These are phyloP conservation scores for Drosophila kanapiae DNA, from an alignment of 1,140 invertebrate species.

Conservation along the genomic window DNA sequence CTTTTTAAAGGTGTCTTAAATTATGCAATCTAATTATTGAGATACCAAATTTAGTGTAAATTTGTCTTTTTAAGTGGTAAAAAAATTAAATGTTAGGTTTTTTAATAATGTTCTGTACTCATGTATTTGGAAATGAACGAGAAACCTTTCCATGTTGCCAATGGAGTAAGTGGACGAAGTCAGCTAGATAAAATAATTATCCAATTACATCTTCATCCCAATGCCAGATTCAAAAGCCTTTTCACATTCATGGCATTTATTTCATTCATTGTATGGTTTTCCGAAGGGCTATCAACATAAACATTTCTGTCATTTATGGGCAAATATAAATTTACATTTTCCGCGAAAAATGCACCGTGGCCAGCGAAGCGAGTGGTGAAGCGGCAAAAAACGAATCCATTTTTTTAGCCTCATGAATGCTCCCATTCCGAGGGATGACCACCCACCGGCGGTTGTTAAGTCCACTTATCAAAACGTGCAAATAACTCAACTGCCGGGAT, in stretches of 20 bases:
- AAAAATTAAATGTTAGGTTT: too few relatives aligned
- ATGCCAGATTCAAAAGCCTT: background rate
- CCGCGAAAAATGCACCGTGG: constrained; percentile 16
- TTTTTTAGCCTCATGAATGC: constrained; percentile 18
- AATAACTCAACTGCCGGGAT: constrained; percentile 71
- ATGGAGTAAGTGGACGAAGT: background rate
- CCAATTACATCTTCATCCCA: constrained; percentile 3
- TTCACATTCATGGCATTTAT: constrained; percentile 16
- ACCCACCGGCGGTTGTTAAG: constrained; percentile 60
- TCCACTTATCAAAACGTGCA: constrained; percentile 83
- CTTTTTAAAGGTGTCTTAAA: too few relatives aligned
- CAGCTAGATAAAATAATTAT: constrained; percentile 1
- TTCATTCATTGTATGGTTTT: constrained; percentile 9
- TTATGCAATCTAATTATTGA: too few relatives aligned
- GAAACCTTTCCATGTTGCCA: background rate
- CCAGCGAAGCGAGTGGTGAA: constrained; percentile 26
- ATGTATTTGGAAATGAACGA: background rate
- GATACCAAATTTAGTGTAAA: too few relatives aligned
- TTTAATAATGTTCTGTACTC: too few relatives aligned
- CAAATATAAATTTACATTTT: constrained; percentile 47
- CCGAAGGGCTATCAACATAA: constrained; percentile 47
- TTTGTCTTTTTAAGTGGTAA: too few relatives aligned
- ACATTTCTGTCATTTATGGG: constrained; percentile 47
- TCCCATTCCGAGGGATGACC: constrained; percentile 3
- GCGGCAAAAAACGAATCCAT: constrained; percentile 11